These are phyloP conservation scores for Eilema caniola DNA, from an alignment of 2,888 invertebrate genomes.

Conservation along the genomic window DNA sequence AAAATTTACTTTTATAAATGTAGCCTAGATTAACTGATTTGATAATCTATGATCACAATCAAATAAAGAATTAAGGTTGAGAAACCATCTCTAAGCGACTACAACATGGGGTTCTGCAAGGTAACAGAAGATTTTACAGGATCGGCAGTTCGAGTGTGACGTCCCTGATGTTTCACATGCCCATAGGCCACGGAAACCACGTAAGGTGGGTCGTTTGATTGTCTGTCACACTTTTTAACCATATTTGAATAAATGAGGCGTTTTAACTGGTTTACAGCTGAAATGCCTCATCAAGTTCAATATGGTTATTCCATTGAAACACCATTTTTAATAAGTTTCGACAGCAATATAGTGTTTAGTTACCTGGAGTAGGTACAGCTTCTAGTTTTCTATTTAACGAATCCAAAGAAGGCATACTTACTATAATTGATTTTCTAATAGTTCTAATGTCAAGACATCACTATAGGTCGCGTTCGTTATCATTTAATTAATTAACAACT, in stretches of 20 bases:
- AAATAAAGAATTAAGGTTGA: background rate
- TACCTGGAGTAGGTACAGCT: background rate
- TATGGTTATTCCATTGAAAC: too few relatives aligned
- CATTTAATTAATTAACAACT: slow-evolving; percentile 55
- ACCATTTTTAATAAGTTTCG: background rate
- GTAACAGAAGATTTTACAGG: too few relatives aligned
- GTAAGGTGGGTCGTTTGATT: too few relatives aligned
- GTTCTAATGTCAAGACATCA: slow-evolving; percentile 35
- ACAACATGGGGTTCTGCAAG: too few relatives aligned
- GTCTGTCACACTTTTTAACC: too few relatives aligned
- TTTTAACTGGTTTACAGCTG: too few relatives aligned
- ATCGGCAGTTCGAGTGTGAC: too few relatives aligned
- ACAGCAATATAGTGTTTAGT: background rate
- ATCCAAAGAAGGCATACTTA: slow-evolving; percentile 23
- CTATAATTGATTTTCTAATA: slow-evolving; percentile 31
- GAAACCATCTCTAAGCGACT: too few relatives aligned
- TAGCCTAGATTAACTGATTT: background rate
- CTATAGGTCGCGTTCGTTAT: slow-evolving; percentile 51
- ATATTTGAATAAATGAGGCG: too few relatives aligned
- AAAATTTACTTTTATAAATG: background rate
- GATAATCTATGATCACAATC: background rate
- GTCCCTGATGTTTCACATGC: too few relatives aligned
- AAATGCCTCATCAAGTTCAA: too few relatives aligned
- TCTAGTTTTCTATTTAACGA: slow-evolving; percentile 14
- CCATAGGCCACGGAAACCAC: too few relatives aligned